These are phyloP conservation scores for Phyllotis vaccarum DNA, from an alignment of 2,797 vertebrate species.

Conservation along the genomic window DNA sequence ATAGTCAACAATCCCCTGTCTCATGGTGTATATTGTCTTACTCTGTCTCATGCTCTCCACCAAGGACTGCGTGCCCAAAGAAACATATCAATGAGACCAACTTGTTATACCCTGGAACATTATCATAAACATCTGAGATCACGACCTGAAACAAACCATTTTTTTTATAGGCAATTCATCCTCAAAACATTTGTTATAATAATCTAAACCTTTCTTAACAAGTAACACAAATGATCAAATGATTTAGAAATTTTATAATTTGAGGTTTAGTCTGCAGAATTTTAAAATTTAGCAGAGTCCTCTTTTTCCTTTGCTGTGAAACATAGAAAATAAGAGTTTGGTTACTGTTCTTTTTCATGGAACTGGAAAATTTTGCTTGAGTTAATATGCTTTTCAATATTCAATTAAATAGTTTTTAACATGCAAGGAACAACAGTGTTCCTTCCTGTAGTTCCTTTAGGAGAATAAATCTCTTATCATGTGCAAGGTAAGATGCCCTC, in stretches of 20 bases:
- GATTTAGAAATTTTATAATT: slow-evolving; percentile 5
- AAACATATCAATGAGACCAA: rapidly evolving
- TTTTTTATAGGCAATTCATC: neutral
- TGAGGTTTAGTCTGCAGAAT: neutral
- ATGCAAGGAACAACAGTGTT: neutral
- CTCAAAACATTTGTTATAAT: neutral
- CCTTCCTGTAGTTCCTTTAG: neutral
- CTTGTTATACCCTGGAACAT: neutral
- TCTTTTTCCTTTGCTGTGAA: neutral
- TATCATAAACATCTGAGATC: neutral
- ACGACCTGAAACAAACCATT: neutral
- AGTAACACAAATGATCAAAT: neutral
- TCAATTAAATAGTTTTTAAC: slow-evolving; percentile 22
- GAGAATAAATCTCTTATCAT: neutral
- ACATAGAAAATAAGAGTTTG: neutral
- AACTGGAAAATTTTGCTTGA: neutral
- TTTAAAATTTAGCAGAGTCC: neutral
- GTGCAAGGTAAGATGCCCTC: neutral
- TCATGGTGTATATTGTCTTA: neutral
- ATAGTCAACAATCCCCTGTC: no score
- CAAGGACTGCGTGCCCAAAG: neutral
- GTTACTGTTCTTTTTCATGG: slow-evolving; percentile 2
- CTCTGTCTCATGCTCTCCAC: neutral
- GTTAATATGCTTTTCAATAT: slow-evolving; percentile 13
- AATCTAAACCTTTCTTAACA: neutral